These are phyloP conservation scores for Chitala chitala DNA, from an alignment of 2,113 vertebrate genomes.

Conservation along the genomic window DNA sequence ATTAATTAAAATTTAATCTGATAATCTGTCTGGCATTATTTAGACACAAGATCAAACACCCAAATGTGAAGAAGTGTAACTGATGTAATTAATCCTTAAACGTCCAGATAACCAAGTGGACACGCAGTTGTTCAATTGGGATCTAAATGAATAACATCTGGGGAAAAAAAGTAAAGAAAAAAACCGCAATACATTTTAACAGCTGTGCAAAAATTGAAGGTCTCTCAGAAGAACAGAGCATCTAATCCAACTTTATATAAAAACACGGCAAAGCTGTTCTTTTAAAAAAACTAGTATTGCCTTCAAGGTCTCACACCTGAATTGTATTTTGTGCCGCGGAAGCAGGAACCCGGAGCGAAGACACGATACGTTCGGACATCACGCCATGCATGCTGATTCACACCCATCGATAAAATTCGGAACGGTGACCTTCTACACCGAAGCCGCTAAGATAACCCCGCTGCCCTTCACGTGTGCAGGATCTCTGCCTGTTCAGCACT, in stretches of 20 bases:
- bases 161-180: too few relatives aligned
- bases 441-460: too few relatives aligned
- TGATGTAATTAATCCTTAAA: constrained; percentile 13
- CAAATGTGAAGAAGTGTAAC: neutral
- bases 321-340: neutral
- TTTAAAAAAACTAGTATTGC: neutral
- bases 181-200: neutral
- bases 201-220: neutral
- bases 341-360: neutral
- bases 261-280: too few relatives aligned
- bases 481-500: neutral
- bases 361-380: neutral
- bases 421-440: neutral
- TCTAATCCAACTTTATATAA: neutral
- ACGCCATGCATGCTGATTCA: neutral
- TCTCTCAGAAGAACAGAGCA: neutral
- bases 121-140: neutral
- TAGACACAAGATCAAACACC: neutral
- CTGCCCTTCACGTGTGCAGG: too few relatives aligned
- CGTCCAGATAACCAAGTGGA: neutral
- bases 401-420: neutral
- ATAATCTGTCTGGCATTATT: neutral
- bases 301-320: neutral
- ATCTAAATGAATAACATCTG: neutral
- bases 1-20: neutral